Conservation (phyloP, 1,140 invertebrate genomes). For the Heliconius hewitsoni region DNA sequence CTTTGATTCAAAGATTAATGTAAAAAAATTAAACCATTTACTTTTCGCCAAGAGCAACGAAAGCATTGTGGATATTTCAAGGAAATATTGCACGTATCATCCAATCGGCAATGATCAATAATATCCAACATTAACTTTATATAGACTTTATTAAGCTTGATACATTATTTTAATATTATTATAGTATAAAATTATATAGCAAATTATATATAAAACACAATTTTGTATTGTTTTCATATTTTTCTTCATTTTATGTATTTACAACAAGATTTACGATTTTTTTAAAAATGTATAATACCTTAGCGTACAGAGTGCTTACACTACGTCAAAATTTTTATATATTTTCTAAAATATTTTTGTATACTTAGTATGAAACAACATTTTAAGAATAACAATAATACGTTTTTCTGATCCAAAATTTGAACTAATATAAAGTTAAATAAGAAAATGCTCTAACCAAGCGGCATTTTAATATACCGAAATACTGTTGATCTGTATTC, state of each 20-base stretch:
- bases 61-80: neutral
- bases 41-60: neutral
- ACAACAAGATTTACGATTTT: no score
- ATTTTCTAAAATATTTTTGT: no score
- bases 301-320: no score
- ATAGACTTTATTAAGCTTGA: neutral
- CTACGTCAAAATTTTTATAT: no score
- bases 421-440: no score
- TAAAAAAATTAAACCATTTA: neutral
- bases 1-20: neutral
- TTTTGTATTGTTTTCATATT: neutral
- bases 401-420: no score
- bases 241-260: neutral
- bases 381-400: no score
- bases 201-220: neutral
- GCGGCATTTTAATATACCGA: neutral
- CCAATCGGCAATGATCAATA: neutral
- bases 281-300: no score
- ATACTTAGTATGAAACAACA: no score
- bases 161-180: conserved; percentile 14
- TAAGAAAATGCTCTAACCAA: no score
- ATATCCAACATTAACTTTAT: neutral
- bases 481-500: conserved; percentile 32
- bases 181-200: neutral
- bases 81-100: neutral